Conservation (phyloP, 2,113 vertebrate species). For the Geothlypis trichas region DNA sequence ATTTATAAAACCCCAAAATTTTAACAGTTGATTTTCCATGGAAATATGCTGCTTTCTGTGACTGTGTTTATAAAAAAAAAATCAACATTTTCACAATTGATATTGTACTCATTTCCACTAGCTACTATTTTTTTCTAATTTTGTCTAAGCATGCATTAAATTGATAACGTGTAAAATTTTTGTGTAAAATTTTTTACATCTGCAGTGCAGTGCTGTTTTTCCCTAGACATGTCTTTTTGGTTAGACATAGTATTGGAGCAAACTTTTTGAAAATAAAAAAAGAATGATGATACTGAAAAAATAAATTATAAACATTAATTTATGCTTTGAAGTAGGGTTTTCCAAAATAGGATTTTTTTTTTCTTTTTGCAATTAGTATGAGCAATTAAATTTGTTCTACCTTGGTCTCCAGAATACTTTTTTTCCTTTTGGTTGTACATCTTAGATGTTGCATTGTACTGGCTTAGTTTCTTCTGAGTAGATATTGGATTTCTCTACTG, state of each 20-base stretch:
- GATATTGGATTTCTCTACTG: neutral
- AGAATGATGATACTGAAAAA: neutral
- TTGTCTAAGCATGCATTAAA: neutral
- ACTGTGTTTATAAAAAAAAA: neutral
- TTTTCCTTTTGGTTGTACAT: neutral
- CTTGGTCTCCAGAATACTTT: neutral
- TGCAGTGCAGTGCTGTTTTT: neutral
- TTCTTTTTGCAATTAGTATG: neutral
- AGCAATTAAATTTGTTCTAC: neutral
- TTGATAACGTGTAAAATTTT: neutral
- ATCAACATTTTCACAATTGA: neutral
- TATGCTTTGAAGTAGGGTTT: neutral
- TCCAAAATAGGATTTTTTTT: neutral
- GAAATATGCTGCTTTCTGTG: neutral
- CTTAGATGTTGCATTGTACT: fast-evolving
- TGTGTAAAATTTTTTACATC: neutral
- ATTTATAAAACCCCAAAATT: neutral
- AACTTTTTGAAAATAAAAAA: neutral
- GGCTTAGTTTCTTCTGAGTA: neutral
- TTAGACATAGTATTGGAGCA: neutral
- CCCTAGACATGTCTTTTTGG: neutral
- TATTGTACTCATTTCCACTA: neutral
- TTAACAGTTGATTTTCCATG: neutral
- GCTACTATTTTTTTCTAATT: neutral
- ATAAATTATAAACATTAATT: neutral